Evolutionary conservation across 2,797 vertebrate genomes (phyloP), one percentile per base, ranked within the genome.

Genomic region (Bryconaethiops microstoma): DNA sequence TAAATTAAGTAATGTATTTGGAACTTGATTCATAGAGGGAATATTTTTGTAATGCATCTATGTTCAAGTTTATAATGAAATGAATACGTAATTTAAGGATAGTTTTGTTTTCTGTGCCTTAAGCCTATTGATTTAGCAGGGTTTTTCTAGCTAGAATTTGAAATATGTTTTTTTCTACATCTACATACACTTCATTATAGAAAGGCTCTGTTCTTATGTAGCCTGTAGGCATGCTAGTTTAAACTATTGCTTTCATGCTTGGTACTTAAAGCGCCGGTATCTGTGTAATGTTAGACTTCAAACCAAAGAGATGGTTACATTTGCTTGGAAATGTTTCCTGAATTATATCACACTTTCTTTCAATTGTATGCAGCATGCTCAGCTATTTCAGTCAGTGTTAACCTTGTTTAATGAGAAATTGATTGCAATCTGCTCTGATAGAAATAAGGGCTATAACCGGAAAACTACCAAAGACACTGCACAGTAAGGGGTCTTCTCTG

Each of bases 1-100:
- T 95, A 95, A 94, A 93, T 95, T 93, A 93, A 94, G 91, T 94
- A 93, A 93, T 95, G 91, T 95, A 95, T 95, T 94, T 93, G 88
- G 91, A 92, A 93, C 92, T 94, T 94, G 92, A 94, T 88, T 93
- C 90, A 88, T 93, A 87, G 84, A 87, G 89, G 93, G 92, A 93
- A 93, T 94, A 94, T 93, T 94, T 94, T 95, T 94, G 89, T 93
- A 94, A 92, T 90, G 88, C 92, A 88, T 93, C 91, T 94, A 91
- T 92, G 89, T 93, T 89, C 93, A 94, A 93, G 92, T 94, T 93
- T 90, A 93, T 89, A 90, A 80, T 79, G 82, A 83, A 89, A 92
- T 87, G 88, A 55, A 89, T 92, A 91, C 88, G 86, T 94, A 92
- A 93, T 94, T 94, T 95, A 95, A 93, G 92, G 86, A 88, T 86